Conservation (phyloP, 2,113 vertebrate species). For the Nibea coibor region DNA sequence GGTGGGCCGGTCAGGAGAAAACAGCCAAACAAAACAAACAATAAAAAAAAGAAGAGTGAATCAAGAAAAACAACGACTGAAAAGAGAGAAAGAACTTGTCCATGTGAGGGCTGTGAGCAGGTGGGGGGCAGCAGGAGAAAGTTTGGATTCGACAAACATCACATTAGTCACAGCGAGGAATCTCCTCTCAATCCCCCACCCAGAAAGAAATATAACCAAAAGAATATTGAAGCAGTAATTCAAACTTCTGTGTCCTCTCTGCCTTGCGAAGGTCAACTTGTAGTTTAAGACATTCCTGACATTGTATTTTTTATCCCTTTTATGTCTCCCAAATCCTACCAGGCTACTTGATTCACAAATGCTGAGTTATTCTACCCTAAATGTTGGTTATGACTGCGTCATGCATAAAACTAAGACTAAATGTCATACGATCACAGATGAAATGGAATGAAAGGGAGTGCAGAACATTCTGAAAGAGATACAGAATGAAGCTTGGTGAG, state of each 20-base stretch:
- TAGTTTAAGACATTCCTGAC: slow-evolving; percentile 41
- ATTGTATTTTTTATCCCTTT: slow-evolving; percentile 21
- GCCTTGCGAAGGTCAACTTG: slow-evolving; percentile 69
- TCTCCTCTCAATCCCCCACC: slow-evolving; percentile 51
- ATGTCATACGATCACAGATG: background rate
- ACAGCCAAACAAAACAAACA: slow-evolving; percentile 66
- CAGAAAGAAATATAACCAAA: slow-evolving; percentile 69
- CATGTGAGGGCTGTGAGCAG: slow-evolving; percentile 21
- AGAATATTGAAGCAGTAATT: slow-evolving; percentile 73
- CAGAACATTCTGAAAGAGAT: background rate
- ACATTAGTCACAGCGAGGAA: slow-evolving; percentile 77
- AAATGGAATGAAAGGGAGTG: background rate
- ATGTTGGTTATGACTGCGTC: slow-evolving; percentile 2
- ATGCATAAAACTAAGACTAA: background rate
- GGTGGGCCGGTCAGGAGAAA: slow-evolving; percentile 66
- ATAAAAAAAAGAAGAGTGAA: slow-evolving; percentile 46
- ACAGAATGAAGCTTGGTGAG: background rate
- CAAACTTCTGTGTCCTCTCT: slow-evolving; percentile 73
- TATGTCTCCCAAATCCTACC: background rate
- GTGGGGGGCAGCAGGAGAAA: slow-evolving; percentile 64
- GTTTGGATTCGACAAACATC: slow-evolving; percentile 76
- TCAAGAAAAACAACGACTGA: slow-evolving; percentile 46
- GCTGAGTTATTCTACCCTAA: background rate
- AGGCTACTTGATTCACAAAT: background rate
- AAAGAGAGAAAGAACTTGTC: slow-evolving; percentile 48